These are phyloP conservation scores for Leptinotarsa texana DNA, from an alignment of 1,140 invertebrate genomes.

Conservation along the genomic window DNA sequence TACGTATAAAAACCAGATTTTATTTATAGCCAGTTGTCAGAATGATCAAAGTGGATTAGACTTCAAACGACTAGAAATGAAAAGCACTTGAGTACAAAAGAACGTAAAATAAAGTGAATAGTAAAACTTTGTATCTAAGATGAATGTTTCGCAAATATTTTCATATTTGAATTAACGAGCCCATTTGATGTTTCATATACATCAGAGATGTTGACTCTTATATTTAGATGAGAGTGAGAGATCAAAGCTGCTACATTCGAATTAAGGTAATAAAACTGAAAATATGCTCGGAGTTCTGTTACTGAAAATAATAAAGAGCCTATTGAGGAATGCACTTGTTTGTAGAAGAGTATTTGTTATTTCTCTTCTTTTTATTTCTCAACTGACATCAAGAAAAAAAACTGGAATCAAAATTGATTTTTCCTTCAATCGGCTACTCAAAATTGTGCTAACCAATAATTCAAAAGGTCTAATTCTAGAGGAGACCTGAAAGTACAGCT, in stretches of 20 bases:
- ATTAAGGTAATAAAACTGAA: not conserved
- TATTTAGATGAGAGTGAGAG: not conserved
- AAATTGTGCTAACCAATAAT: too few relatives aligned
- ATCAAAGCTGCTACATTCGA: not conserved
- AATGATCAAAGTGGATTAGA: not conserved
- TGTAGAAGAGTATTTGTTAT: too few relatives aligned
- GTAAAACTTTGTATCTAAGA: not conserved
- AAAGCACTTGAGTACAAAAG: not conserved
- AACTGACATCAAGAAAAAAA: too few relatives aligned
- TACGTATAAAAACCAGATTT: not conserved
- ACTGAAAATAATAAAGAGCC: too few relatives aligned
- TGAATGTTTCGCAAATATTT: not conserved
- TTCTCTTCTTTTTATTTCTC: too few relatives aligned
- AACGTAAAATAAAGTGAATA: not conserved
- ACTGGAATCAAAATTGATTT: too few relatives aligned
- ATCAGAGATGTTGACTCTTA: not conserved
- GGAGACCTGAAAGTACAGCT: too few relatives aligned
- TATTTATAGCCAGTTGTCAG: not conserved
- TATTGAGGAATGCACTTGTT: too few relatives aligned
- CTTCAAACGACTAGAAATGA: not conserved
- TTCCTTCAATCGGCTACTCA: too few relatives aligned
- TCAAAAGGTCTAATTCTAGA: too few relatives aligned
- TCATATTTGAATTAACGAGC: conserved; percentile 3
- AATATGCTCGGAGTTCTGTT: not conserved
- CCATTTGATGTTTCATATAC: not conserved